Evolutionary conservation across 2,113 vertebrate genomes (phyloP).

Genomic region (Phalacrocorax brasilianus): DNA sequence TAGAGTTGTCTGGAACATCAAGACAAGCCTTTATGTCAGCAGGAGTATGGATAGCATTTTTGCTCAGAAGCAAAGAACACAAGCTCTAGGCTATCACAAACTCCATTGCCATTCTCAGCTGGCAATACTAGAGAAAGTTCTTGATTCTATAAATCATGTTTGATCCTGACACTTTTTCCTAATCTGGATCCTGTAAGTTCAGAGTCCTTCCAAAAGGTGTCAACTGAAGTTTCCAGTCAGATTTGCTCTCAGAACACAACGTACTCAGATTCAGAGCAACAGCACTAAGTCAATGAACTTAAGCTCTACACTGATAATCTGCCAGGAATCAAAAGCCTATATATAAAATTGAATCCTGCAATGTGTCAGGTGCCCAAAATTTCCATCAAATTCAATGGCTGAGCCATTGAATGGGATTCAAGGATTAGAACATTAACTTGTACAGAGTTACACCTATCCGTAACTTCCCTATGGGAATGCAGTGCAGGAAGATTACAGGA

Average conservation of each 20-base stretch:
- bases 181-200: neutral
- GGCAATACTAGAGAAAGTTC: neutral
- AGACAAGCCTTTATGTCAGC: neutral
- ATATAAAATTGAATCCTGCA: neutral
- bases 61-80: neutral
- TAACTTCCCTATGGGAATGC: conserved; percentile 10
- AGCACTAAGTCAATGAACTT: neutral
- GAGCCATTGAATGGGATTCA: neutral
- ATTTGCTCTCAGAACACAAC: neutral
- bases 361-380: neutral
- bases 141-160: neutral
- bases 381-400: neutral
- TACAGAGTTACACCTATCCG: conserved; percentile 16
- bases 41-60: neutral
- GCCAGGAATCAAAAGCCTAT: neutral
- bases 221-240: neutral
- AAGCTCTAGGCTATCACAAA: neutral
- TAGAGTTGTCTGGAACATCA: neutral
- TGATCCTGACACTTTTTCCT: neutral
- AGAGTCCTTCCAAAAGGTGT: neutral
- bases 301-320: neutral
- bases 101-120: neutral
- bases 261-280: neutral
- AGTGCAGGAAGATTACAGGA: neutral
- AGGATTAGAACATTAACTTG: neutral